Evolutionary conservation across 2,797 vertebrate genomes (phyloP).

Genomic region (Percopsis omiscomaycus): DNA sequence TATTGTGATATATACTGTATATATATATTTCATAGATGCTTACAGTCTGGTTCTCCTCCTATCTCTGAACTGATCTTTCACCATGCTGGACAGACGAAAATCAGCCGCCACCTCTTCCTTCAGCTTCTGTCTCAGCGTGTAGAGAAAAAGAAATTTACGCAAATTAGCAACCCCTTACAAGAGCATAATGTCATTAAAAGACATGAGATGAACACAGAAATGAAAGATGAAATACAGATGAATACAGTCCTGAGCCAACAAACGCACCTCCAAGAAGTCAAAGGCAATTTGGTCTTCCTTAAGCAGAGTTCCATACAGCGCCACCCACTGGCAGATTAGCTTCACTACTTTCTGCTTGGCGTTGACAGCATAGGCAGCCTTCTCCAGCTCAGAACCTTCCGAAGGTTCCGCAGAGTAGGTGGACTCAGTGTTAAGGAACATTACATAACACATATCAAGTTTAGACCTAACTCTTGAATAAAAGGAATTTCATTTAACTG

Average conservation of each 20-base stretch:
- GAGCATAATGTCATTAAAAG: background rate
- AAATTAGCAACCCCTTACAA: constrained; percentile 5
- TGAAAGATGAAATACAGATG: background rate
- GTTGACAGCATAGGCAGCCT: constrained; percentile 80
- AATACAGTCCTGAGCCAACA: background rate
- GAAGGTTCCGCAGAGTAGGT: constrained; percentile 86
- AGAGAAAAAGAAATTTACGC: background rate
- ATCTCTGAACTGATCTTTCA: constrained; percentile 85
- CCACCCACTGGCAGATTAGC: constrained; percentile 89
- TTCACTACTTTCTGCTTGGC: constrained; percentile 89
- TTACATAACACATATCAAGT: background rate
- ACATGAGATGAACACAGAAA: background rate
- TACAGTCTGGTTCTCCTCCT: constrained; percentile 77
- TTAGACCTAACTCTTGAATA: background rate
- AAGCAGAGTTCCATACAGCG: constrained; percentile 82
- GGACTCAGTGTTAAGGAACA: constrained; percentile 76
- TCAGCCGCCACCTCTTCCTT: constrained; percentile 83
- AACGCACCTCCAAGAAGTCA: constrained; percentile 85
- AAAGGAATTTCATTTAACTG: background rate
- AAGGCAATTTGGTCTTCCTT: constrained; percentile 81
- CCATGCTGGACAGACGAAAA: constrained; percentile 74
- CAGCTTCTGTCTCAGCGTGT: constrained; percentile 74
- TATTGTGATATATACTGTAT: background rate
- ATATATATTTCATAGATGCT: constrained; percentile 18
- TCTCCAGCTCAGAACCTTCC: constrained; percentile 87